Conservation (phyloP, 2,113 vertebrate genomes). For the Ageneiosus marmoratus region DNA sequence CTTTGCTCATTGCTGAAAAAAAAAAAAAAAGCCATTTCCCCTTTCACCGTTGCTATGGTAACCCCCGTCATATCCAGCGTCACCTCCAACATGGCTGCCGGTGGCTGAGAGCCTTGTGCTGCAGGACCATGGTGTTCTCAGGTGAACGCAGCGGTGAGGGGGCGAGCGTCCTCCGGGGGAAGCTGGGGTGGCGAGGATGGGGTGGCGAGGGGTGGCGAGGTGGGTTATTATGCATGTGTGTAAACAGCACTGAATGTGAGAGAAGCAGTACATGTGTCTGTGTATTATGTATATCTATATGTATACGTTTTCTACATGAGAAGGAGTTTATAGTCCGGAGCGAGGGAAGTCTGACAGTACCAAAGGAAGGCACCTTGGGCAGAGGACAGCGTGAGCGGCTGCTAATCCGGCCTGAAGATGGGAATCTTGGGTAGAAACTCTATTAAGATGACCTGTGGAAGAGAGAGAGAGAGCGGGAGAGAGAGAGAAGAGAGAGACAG, state of each 20-base stretch:
- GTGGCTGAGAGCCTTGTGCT: slow-evolving; percentile 32
- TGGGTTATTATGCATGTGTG: neutral
- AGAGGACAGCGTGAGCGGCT: slow-evolving; percentile 74
- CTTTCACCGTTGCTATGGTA: neutral
- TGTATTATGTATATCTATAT: slow-evolving; percentile 68
- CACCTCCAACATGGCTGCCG: neutral
- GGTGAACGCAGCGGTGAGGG: neutral
- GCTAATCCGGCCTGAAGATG: slow-evolving; percentile 97
- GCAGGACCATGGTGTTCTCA: neutral
- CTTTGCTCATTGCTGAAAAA: neutral
- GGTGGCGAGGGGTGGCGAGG: neutral
- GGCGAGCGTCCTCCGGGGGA: neutral
- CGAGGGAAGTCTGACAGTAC: slow-evolving; percentile 39
- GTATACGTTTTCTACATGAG: slow-evolving; percentile 63
- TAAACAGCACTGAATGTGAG: slow-evolving; percentile 13
- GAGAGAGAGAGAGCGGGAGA: slow-evolving; percentile 51
- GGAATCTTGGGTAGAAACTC: slow-evolving; percentile 99
- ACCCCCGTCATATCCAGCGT: neutral
- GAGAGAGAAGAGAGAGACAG: no score
- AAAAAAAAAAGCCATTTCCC: neutral
- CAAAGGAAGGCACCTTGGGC: slow-evolving; percentile 88
- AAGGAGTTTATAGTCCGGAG: neutral
- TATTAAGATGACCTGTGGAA: slow-evolving; percentile 93
- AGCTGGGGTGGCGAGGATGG: neutral
- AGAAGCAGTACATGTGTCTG: slow-evolving; percentile 37